Base-by-base conservation (phyloP, 1,140 invertebrate species). In the Orchestia grillus region DNA sequence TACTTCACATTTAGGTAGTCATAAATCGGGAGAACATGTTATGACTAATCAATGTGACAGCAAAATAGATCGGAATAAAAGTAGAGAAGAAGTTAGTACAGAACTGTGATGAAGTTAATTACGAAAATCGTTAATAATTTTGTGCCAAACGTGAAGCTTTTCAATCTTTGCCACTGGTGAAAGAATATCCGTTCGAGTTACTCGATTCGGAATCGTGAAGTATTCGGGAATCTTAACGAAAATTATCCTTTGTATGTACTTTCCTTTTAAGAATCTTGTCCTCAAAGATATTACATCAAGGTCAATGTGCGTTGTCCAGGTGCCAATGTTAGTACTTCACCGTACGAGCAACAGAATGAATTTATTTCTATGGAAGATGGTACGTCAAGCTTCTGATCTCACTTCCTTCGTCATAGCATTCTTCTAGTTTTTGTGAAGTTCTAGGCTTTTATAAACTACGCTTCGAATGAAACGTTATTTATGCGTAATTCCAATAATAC, bases 71-170 rank as follows among this genome's bases (percentile, higher is more conserved):
- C 88, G 42, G 4, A 42, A 42, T 41, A 44, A 41, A 90, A 44
- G 88, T 41, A 88, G 62, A 53, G 95, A 96, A 62, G 96, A 96
- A 96, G 96, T 96, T 95, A 96, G 96, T 95, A 96, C 96, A 95
- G 96, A 96, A 95, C 96, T 96, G 91, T 96, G 96, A 96, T 95
- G 23, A 40, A 41, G 88, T 16, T 19, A 36, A 77, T 36, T 19
- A 77, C 15, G 11, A 23, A 77, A 77, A 3, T 23, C 62, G 28
- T 77, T 23, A 19, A 3, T 77, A 77, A 77, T 36, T 77, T 77
- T 77, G 62, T 77, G 62, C 62, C 62, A 77, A 77, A 77, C 62
- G 1, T 77, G 62, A 77, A 77, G 62, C 62, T 36, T 77, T 23
- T 36, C 11, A 77, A 3, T 77, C 62, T 77, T 19, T 36, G 28